A percentile compares a stretch with the other conserved stretches of the same genome.
These are phyloP conservation scores for Trachythela sp. DNA, from an alignment of 64 coral and sea anemone genomes.

Conservation along the genomic window DNA sequence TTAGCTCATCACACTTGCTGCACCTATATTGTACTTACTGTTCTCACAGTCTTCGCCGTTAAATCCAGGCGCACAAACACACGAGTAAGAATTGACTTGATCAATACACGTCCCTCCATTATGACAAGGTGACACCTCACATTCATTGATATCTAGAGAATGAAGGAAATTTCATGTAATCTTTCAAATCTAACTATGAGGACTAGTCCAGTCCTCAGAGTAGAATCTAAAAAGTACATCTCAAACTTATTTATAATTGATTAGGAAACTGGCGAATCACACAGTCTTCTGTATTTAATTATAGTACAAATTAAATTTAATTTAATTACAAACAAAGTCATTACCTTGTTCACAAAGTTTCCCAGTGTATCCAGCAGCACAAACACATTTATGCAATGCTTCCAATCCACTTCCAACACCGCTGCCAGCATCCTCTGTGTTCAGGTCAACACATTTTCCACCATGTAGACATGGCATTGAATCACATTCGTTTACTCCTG, in stretches of 20 bases:
- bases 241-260: too few species aligned
- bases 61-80: neutral
- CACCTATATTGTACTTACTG: too few species aligned
- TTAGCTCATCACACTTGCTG: too few species aligned
- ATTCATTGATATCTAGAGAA: conserved; percentile 73
- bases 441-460: conserved; percentile 21
- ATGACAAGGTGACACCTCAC: conserved; percentile 47
- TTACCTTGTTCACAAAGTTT: conserved; percentile 41
- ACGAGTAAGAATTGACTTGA: neutral
- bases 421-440: neutral
- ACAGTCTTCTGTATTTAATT: too few species aligned
- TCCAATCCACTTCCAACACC: neutral
- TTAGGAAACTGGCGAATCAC: too few species aligned
- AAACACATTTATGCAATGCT: conserved; percentile 18
- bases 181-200: neutral
- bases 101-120: conserved; percentile 53
- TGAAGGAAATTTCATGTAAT: neutral
- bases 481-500: conserved; percentile 21
- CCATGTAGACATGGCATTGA: conserved; percentile 24
- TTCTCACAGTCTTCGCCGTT: neutral
- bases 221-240: too few species aligned
- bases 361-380: conserved; percentile 28
- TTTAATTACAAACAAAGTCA: neutral
- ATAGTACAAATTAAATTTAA: too few species aligned
- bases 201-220: too few species aligned